Base-by-base conservation (phyloP, 2,113 vertebrate genomes). In the Toxotes jaculatrix region DNA sequence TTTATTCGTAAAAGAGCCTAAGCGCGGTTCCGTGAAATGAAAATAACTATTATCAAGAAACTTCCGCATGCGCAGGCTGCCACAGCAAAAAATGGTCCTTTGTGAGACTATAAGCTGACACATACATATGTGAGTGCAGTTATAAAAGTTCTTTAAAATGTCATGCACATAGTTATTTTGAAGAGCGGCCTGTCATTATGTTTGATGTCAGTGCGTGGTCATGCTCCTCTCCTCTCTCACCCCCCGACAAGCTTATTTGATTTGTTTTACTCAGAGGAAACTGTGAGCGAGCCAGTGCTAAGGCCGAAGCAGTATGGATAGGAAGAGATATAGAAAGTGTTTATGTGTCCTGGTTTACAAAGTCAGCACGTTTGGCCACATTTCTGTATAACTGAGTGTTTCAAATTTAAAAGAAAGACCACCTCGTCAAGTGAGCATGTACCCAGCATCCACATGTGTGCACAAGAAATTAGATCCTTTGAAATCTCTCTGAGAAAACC, bases 31-130 rank as follows among this genome's bases (percentile, higher is more conserved):
- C 60, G n/a, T 80, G 74, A 87, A 88, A 80, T 82, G 91, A 89
- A 94, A 94, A 95, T 93, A 90, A 91, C 91, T 89, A 91, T 93
- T 88, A 93, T 94, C 85, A 90, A 88, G 77, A 69, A 74, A 79
- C 89, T 85, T 88, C 80, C 59, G 63, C 79, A 79, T 88, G 88
- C 86, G 87, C 74, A 83, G 59, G 86, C 75, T 83, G 82, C 87
- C 87, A 83, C 85, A 78, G 84, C 70, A 79, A 73, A 86, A 88
- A 85, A 82, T 11, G 71, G 19, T 51, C 75, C 67, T 92, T 86
- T 91, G 83, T 88, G 81, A 70, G 69, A 64, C 63, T 55, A 61
- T 78, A 83, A 86, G 74, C 77, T 84, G 81, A 89, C 86, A 91
- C 90, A 81, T 88, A 80, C 83, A 66, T 67, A 79, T 77, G 67